Base-by-base conservation (phyloP, 2,113 vertebrate species). In the Drymodes brunneopygia region DNA sequence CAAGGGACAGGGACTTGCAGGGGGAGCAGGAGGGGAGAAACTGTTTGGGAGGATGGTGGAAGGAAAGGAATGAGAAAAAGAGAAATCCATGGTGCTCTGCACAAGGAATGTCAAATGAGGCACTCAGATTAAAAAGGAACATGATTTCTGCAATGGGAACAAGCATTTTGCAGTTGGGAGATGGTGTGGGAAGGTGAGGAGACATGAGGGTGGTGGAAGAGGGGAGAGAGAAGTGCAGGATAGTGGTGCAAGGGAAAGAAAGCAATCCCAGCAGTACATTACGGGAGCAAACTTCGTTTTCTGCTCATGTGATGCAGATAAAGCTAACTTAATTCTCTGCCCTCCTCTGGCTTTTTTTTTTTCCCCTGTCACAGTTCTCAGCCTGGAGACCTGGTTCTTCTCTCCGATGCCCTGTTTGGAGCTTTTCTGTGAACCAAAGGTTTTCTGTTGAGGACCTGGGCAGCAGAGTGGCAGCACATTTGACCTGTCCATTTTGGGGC, bases 61-160 rank as follows among this genome's bases (percentile, higher is more conserved):
- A 62, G 33, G 47, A 66, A 62, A 66, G 69, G 62, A 33, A 10
- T 50, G 44, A 71, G 25, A 53, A 74, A 87, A 10, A 54, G 44
- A 71, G 25, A 48, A 74, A 87, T 40, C 1, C 3, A 6, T 10
- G 24, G 33, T 40, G 42, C 5, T 9, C 16, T 79, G 51, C 28
- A 22, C 15, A 24, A 19, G 74, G 48, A 64, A 38, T 65, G 42
- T 47, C 40, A 60, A 72, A 24, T 20, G 38, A 82, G 48, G 40
- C 48, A 23, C 73, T 81, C 0, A 0, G 56, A 20, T 0, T 0
- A 27, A 42, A 66, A 42, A 58, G 36, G 29, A 77, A n/a, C 23
- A 12, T 1, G 7, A 74, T 51, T 65, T 23, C 28, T 70, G 40
- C 47, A 45, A 17, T 6, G 12, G 83, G 28, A 94, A 15, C 24